Percentiles rank a stretch among this genome's conserved stretches.
Evolutionary conservation across 2,113 vertebrate genomes (phyloP).

Genomic region (Colossoma macropomum): DNA sequence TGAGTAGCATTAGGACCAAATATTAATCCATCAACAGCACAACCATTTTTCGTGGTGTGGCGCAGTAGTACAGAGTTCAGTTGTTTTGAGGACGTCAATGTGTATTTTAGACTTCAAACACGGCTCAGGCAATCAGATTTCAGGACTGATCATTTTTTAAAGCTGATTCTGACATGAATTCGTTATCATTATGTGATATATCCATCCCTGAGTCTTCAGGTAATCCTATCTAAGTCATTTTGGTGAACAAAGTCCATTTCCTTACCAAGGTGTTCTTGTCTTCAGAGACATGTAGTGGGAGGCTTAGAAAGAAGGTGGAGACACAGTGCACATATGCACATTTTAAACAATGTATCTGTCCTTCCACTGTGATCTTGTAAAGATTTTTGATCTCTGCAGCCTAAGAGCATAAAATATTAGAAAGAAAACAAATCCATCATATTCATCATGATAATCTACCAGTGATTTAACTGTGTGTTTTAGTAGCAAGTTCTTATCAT

Average conservation of each 20-base stretch:
- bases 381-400: slow-evolving; percentile 68
- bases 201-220: not conserved
- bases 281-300: slow-evolving; percentile 66
- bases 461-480: no score
- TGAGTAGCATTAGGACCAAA: no score
- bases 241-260: not conserved
- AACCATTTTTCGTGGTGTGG: no score
- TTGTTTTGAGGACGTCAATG: no score
- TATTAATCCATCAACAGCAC: no score
- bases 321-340: slow-evolving; percentile 55
- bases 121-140: no score
- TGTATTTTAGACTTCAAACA: no score
- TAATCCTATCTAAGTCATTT: not conserved
- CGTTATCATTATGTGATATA: not conserved
- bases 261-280: slow-evolving; percentile 66
- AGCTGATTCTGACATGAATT: no score
- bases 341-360: slow-evolving; percentile 56
- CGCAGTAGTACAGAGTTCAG: no score
- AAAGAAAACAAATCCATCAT: not conserved
- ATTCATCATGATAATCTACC: no score
- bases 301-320: slow-evolving; percentile 63
- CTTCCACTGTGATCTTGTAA: slow-evolving; percentile 70
- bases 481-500: no score
- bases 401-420: slow-evolving; percentile 45
- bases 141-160: no score